Percentiles rank a stretch among this genome's conserved stretches.
Evolutionary conservation across 2,113 vertebrate genomes (phyloP).

Genomic region (Ciconia stormi): DNA sequence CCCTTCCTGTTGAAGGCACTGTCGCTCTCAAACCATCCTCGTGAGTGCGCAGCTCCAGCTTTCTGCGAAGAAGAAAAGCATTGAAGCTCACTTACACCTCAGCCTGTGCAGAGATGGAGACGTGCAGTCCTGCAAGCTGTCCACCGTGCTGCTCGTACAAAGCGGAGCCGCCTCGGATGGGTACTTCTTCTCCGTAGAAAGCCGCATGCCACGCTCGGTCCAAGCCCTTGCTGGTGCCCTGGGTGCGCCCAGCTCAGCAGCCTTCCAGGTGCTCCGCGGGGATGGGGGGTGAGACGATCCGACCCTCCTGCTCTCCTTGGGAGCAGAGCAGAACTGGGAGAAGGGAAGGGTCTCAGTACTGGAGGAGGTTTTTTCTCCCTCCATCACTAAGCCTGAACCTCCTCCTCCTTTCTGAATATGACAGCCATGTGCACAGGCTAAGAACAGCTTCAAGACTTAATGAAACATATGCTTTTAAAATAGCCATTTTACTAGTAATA

Average conservation of each 20-base stretch:
- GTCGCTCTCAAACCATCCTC: neutral
- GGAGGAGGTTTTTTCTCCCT: too few relatives aligned
- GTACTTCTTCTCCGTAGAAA: neutral
- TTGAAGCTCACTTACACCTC: neutral
- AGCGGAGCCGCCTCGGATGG: neutral
- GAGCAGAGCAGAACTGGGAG: neutral
- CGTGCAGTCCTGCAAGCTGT: neutral
- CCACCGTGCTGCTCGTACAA: accelerated
- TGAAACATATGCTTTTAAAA: neutral
- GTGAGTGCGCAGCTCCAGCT: accelerated
- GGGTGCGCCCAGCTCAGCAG: neutral
- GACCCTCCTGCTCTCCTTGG: accelerated
- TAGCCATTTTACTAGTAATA: neutral
- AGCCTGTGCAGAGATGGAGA: neutral
- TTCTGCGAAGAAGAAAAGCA: neutral
- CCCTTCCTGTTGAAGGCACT: neutral
- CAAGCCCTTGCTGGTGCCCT: too few relatives aligned
- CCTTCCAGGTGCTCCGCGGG: neutral
- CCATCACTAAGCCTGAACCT: neutral
- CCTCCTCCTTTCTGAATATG: neutral
- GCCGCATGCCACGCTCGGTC: accelerated
- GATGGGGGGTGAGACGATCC: neutral
- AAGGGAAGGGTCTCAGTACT: neutral
- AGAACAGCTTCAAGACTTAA: neutral
- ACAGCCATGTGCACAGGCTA: neutral